phyloP scores from a whole-genome alignment of 2,797 vertebrate genomes.

The Scolopax rusticola region DNA sequence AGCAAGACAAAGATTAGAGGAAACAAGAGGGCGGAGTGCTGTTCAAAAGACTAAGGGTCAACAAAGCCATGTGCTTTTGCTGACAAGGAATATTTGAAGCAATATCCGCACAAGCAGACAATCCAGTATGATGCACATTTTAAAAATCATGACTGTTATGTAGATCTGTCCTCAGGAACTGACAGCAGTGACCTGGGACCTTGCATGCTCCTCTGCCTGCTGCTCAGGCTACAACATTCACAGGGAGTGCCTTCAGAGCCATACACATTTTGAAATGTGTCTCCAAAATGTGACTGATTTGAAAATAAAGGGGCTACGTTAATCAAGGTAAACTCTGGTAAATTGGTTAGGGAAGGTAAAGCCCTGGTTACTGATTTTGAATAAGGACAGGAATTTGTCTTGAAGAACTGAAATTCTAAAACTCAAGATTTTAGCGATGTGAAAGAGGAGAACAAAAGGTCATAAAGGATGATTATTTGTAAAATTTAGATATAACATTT shows the following conservation, averaged over 20 bases:
- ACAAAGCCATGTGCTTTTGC: neutral
- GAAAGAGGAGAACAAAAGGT: neutral
- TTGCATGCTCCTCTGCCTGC: neutral
- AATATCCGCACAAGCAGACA: neutral
- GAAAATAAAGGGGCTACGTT: neutral
- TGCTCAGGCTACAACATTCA: neutral
- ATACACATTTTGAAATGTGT: neutral
- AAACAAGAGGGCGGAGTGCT: neutral
- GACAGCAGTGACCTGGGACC: neutral
- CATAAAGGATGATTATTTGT: neutral
- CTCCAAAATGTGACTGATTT: neutral
- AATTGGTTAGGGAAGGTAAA: neutral
- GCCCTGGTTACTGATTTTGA: neutral
- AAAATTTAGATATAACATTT: neutral
- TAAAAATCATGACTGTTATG: neutral
- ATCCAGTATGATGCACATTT: neutral
- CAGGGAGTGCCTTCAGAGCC: neutral
- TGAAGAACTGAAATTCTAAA: neutral
- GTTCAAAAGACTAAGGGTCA: neutral
- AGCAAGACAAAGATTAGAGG: neutral
- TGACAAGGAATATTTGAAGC: neutral
- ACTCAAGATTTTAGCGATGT: neutral
- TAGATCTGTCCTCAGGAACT: neutral
- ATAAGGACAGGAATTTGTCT: neutral
- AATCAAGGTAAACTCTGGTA: neutral